phyloP scores from a whole-genome alignment of 2,113 vertebrate species.

The Grus americana region DNA sequence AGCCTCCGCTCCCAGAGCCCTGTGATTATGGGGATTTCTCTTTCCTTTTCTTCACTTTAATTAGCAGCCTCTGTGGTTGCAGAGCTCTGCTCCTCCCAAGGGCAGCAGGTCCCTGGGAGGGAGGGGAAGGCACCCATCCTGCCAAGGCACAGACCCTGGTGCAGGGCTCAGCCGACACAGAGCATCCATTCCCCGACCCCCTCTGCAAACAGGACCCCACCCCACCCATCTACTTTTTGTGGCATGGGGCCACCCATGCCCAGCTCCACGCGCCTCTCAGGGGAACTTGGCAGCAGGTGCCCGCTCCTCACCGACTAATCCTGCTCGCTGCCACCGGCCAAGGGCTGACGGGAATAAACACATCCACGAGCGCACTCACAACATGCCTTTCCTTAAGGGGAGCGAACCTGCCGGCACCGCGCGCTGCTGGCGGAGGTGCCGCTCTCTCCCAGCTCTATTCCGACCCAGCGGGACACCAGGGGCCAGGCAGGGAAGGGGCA shows the following conservation, averaged over 20 bases:
- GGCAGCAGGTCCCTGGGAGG: background rate
- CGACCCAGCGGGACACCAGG: background rate
- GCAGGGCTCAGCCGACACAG: background rate
- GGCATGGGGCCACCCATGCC: background rate
- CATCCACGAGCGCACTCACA: background rate
- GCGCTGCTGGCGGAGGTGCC: background rate
- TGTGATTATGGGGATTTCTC: background rate
- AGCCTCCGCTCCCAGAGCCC: background rate
- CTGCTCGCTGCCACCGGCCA: background rate
- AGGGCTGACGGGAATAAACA: slow-evolving; percentile 41
- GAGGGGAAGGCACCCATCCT: background rate
- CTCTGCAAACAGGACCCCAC: background rate
- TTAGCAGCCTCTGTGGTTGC: background rate
- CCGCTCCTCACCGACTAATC: background rate
- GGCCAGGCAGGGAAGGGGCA: background rate
- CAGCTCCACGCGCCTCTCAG: background rate
- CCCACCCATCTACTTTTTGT: background rate
- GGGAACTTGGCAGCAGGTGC: background rate
- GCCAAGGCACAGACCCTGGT: accelerated
- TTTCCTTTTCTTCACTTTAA: background rate
- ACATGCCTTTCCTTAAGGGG: slow-evolving; percentile 59
- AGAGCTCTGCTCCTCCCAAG: background rate
- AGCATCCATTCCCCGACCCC: background rate
- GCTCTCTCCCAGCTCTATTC: background rate
- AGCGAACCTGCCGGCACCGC: background rate